These are phyloP conservation scores for Drosophila murphyi DNA, from an alignment of 1,140 invertebrate species.

Conservation along the genomic window DNA sequence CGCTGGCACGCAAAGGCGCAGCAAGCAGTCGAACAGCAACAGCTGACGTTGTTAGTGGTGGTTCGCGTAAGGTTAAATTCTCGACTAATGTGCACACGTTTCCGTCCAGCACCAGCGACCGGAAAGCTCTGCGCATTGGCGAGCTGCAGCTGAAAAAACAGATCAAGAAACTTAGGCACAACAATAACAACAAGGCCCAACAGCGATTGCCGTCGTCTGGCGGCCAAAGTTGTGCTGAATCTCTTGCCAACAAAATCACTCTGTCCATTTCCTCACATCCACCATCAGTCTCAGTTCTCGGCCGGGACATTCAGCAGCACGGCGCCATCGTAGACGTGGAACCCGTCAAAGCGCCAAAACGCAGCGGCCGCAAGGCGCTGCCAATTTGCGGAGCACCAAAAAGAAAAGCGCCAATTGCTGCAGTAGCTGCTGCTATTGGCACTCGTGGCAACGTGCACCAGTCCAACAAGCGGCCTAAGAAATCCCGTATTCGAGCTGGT, in stretches of 20 bases:
- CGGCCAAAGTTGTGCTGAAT: conserved; percentile 9
- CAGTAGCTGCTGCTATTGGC: background rate
- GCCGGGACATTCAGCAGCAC: conserved; percentile 18
- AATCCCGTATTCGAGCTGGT: conserved; percentile 23
- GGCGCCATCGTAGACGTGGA: conserved; percentile 29
- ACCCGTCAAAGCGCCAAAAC: background rate
- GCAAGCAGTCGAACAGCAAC: background rate
- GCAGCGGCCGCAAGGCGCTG: background rate
- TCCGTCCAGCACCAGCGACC: conserved; percentile 24
- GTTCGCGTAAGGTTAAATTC: conserved; percentile 60
- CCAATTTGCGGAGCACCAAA: background rate
- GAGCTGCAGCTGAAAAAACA: conserved; percentile 53
- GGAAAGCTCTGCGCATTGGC: conserved; percentile 47
- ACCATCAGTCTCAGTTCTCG: background rate
- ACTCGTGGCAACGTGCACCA: background rate
- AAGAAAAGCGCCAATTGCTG: background rate
- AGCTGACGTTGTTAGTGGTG: background rate
- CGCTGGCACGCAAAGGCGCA: conserved; percentile 43
- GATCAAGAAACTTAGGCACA: conserved; percentile 56
- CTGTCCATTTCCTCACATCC: background rate
- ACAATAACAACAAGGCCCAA: background rate
- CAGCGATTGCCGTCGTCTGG: conserved; percentile 26
- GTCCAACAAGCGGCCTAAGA: conserved; percentile 21
- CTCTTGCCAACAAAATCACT: conserved; percentile 9
- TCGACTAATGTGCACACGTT: conserved; percentile 57